Base-by-base conservation (phyloP, 2,113 vertebrate genomes). In the Hippolais icterina region DNA sequence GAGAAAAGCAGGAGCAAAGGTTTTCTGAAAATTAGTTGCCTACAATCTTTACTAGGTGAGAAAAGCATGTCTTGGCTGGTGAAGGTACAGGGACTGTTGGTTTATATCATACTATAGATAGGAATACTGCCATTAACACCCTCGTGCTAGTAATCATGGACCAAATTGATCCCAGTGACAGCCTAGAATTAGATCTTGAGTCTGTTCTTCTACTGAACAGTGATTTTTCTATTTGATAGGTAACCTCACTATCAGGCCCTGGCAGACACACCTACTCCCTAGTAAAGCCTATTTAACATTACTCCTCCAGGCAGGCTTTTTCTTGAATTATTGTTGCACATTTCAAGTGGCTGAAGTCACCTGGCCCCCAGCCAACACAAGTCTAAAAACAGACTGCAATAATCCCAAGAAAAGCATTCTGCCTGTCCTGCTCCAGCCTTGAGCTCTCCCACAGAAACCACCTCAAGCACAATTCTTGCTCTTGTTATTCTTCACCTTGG, bases 301-400 rank as follows among this genome's bases (percentile, higher is more conserved):
- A 76, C n/a, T 87, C 84, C 91, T 74, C 59, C 75, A 83, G 93
- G 89, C 94, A 95, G 53, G n/a, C 53, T 53, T 95, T 91, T 95
- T 93, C 70, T 91, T 72, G 61, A 77, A 87, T 90, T 95, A 52
- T 42, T 85, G 27, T 10, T 87, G 78, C n/a, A 57, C 42, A 50
- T 95, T 95, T 91, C 59, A 85, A 46, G 81, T 50, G 81, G 70
- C 42, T 95, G 82, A 93, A 94, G 89, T 96, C 74, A 96, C 50
- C 12, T 65, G 89, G 95, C 11, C 22, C 35, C 33, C 61, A 93
- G 77, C 94, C 91, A 96, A 83, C 37, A 49, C 5, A 57, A 75
- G 17, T 47, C 80, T 89, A 86, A 84, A 83, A 74, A 7, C 53
- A 95, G 69, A 5, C 5, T 27, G 53, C 41, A 68, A 66, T 54